These are phyloP conservation scores for Porites lobata DNA, from an alignment of 92 coral and sea anemone genomes.

Conservation along the genomic window DNA sequence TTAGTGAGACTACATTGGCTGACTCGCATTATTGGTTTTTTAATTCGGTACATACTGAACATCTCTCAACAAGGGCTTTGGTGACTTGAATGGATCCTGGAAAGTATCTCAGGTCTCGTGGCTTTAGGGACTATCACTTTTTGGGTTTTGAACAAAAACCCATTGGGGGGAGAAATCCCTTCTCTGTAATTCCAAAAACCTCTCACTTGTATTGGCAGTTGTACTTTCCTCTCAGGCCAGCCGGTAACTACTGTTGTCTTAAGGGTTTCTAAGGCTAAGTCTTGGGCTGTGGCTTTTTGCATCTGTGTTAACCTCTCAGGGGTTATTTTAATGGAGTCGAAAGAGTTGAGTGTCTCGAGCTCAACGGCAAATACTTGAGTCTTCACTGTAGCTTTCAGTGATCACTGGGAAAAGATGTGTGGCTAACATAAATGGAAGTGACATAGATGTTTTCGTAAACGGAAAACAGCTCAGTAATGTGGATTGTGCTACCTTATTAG, in stretches of 20 bases:
- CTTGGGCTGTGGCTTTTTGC: slow-evolving; percentile 45
- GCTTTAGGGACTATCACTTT: slow-evolving; percentile 49
- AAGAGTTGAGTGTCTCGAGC: slow-evolving; percentile 39
- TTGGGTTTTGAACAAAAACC: slow-evolving; percentile 54
- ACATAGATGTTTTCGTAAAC: no score
- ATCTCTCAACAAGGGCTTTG: slow-evolving; percentile 51
- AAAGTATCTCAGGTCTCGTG: slow-evolving; percentile 12
- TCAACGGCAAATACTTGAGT: slow-evolving; percentile 56
- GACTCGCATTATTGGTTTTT: slow-evolving; percentile 39
- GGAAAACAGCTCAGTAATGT: no score
- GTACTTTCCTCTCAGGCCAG: slow-evolving; percentile 59
- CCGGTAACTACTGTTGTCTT: slow-evolving; percentile 50
- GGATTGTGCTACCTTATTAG: no score
- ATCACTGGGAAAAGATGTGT: no score
- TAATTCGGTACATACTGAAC: slow-evolving; percentile 50
- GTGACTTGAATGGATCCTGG: slow-evolving; percentile 57
- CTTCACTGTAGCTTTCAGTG: slow-evolving; percentile 22
- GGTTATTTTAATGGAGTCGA: slow-evolving; percentile 25
- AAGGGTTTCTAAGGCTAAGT: slow-evolving; percentile 38
- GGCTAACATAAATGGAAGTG: no score
- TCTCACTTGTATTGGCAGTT: slow-evolving; percentile 48
- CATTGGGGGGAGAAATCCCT: slow-evolving; percentile 56
- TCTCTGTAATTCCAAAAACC: slow-evolving; percentile 58
- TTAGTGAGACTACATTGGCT: slow-evolving; percentile 56
- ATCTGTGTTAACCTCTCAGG: slow-evolving; percentile 46